Conservation (phyloP, 2,888 invertebrate genomes). For the Caenorhabditis wallacei region DNA sequence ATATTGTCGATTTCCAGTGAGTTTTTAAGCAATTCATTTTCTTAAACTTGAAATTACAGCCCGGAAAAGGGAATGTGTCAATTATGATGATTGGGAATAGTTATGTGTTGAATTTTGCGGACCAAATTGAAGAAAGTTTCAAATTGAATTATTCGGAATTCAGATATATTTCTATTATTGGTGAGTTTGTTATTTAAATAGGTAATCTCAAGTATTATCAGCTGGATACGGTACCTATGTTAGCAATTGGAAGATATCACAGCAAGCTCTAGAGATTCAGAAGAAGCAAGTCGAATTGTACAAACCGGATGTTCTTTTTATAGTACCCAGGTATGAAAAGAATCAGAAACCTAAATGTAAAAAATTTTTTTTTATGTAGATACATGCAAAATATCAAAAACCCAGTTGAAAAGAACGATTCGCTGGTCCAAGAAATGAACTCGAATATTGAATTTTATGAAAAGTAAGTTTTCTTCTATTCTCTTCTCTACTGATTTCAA, state of each 20-base stretch:
- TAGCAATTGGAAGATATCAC: background rate
- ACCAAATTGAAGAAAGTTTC: constrained; percentile 36
- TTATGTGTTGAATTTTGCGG: constrained; percentile 31
- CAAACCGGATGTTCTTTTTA: constrained; percentile 48
- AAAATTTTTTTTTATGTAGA: background rate
- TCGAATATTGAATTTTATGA: constrained; percentile 39
- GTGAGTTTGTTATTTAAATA: background rate
- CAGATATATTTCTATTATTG: constrained; percentile 29
- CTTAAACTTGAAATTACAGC: constrained; percentile 7
- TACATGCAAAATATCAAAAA: constrained; percentile 10
- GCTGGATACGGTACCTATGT: constrained; percentile 18
- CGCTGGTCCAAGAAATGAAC: constrained; percentile 26
- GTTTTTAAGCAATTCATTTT: too few species aligned
- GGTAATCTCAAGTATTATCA: too few species aligned
- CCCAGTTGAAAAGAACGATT: constrained; percentile 30
- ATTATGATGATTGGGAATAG: constrained; percentile 56
- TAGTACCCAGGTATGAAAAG: constrained; percentile 10
- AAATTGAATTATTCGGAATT: constrained; percentile 42
- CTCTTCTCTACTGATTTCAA: background rate
- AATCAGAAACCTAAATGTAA: background rate
- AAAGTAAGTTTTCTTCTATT: background rate
- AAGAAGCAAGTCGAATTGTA: constrained; percentile 20
- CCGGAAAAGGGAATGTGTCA: constrained; percentile 48
- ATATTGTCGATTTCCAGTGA: constrained; percentile 36
- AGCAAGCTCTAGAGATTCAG: background rate